Evolutionary conservation across 2,888 invertebrate species (phyloP).

Genomic region (Pogonocherus hispidulus): DNA sequence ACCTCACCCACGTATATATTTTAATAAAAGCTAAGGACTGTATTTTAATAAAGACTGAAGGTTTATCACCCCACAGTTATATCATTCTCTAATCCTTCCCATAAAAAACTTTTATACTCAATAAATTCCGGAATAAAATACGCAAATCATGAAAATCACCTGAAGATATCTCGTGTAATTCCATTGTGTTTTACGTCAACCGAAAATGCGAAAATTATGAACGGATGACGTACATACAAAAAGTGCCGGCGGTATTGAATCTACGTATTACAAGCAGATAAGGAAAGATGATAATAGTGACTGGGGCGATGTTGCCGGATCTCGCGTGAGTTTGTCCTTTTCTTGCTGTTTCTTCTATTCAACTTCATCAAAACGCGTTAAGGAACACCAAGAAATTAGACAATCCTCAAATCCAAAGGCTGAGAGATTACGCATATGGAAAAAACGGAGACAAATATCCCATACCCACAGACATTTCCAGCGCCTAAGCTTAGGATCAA

Average conservation of each 20-base stretch:
- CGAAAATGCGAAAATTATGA: slow-evolving; percentile 26
- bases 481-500: no score
- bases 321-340: neutral
- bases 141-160: slow-evolving; percentile 27
- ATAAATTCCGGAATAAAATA: neutral
- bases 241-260: slow-evolving; percentile 17
- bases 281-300: slow-evolving; percentile 11
- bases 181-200: slow-evolving; percentile 15
- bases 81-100: neutral
- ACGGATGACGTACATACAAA: slow-evolving; percentile 22
- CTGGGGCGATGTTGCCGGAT: slow-evolving; percentile 12
- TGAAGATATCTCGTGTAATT: slow-evolving; percentile 15
- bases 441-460: no score
- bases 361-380: neutral
- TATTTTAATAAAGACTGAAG: neutral
- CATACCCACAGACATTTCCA: no score
- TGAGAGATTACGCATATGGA: no score
- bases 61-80: neutral
- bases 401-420: no score
- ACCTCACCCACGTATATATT: neutral
- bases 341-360: neutral
- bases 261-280: slow-evolving; percentile 26
- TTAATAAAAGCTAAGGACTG: no score
- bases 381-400: no score
- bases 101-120: slow-evolving; percentile 7